These are phyloP conservation scores for Acronicta leporina DNA, from an alignment of 2,888 invertebrate genomes.

Conservation along the genomic window DNA sequence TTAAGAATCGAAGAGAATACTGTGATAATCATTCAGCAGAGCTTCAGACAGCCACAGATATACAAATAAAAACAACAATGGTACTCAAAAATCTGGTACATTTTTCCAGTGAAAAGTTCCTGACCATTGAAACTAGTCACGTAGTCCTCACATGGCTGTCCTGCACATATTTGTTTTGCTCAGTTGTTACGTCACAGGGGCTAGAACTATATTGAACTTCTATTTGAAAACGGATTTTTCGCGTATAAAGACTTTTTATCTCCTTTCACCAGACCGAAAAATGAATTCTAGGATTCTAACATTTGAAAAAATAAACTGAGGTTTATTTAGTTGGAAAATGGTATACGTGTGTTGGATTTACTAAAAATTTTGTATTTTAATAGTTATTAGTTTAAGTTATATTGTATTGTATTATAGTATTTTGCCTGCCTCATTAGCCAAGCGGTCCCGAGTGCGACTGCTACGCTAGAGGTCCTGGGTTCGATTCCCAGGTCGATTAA, in stretches of 20 bases:
- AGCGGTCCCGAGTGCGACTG: no score
- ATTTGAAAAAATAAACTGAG: no score
- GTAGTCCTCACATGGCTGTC: conserved; percentile 11
- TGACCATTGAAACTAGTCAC: conserved; percentile 2
- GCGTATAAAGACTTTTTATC: not conserved
- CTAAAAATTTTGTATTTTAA: no score
- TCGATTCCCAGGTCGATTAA: no score
- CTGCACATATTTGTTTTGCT: conserved; percentile 9
- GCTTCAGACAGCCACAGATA: not conserved
- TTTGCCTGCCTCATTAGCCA: no score
- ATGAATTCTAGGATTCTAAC: not conserved
- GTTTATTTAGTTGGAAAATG: no score
- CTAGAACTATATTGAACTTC: conserved; percentile 6
- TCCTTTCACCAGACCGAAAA: not conserved
- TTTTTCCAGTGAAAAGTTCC: conserved; percentile 13
- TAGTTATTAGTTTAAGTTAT: no score
- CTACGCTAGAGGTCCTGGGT: no score
- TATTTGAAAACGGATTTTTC: conserved; percentile 13
- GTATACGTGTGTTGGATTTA: no score
- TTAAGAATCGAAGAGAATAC: no score
- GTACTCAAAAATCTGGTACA: not conserved
- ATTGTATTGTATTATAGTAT: no score
- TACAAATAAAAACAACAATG: not conserved
- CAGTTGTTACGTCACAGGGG: conserved; percentile 1
- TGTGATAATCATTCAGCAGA: no score